phyloP scores from a whole-genome alignment of 2,113 vertebrate genomes.

The Hydrochoerus hydrochaeris region DNA sequence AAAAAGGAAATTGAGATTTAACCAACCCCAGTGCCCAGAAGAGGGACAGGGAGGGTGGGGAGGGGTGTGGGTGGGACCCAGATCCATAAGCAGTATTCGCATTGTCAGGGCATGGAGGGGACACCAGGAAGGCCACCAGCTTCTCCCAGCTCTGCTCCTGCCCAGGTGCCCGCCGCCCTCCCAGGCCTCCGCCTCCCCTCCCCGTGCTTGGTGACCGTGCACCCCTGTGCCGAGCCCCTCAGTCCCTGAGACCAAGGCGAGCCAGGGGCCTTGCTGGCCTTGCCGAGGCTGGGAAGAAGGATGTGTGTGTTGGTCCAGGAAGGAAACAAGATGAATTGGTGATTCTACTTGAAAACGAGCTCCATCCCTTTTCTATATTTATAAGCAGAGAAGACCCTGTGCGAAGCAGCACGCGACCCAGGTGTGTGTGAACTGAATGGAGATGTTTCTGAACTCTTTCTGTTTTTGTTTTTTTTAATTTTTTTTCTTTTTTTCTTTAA shows the following conservation, averaged over 20 bases:
- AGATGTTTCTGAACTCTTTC: constrained; percentile 84
- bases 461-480: constrained; percentile 78
- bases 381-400: constrained; percentile 86
- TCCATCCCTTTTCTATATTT: constrained; percentile 88
- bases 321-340: constrained; percentile 78
- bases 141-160: neutral
- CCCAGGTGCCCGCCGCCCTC: constrained; percentile 39
- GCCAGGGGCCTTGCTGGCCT: neutral
- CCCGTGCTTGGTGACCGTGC: constrained; percentile 65
- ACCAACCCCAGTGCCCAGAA: constrained; percentile 86
- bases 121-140: constrained; percentile 54
- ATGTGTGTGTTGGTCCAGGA: constrained; percentile 73
- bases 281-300: constrained; percentile 66
- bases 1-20: constrained; percentile 86
- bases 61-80: constrained; percentile 69
- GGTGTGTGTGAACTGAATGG: constrained; percentile 87
- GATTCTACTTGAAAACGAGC: constrained; percentile 88
- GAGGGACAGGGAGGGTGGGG: constrained; percentile 70
- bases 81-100: constrained; percentile 90
- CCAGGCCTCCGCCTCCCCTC: constrained; percentile 11
- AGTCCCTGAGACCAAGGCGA: neutral
- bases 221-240: neutral
- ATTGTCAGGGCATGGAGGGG: constrained; percentile 79
- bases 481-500: constrained; percentile 60
- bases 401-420: constrained; percentile 87